Evolutionary conservation across 2,797 vertebrate species (phyloP).

Genomic region (Jordanella pulchra): DNA sequence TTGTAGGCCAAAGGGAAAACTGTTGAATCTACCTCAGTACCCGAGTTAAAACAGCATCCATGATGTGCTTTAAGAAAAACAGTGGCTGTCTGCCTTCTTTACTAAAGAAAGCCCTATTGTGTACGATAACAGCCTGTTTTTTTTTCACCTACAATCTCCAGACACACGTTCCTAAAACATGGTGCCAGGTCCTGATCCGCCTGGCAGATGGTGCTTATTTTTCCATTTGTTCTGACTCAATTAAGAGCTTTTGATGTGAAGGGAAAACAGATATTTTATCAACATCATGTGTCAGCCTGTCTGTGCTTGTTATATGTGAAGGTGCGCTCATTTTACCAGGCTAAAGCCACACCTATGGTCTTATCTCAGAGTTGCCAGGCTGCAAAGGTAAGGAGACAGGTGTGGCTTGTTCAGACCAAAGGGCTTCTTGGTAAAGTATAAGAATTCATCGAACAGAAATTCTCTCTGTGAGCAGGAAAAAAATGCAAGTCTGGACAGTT

Average conservation of each 20-base stretch:
- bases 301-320: conserved; percentile 14
- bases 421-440: background rate
- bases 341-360: conserved; percentile 44
- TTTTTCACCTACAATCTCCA: conserved; percentile 24
- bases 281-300: conserved; percentile 51
- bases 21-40: background rate
- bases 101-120: conserved; percentile 13
- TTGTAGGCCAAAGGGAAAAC: background rate
- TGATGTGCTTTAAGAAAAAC: conserved; percentile 21
- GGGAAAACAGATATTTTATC: conserved; percentile 52
- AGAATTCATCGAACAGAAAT: background rate
- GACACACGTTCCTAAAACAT: conserved; percentile 18
- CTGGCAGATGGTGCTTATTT: conserved; percentile 11
- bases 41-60: conserved; percentile 2
- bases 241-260: conserved; percentile 36
- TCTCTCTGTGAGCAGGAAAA: conserved; percentile 28
- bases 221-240: conserved; percentile 32
- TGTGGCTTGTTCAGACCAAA: background rate
- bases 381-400: background rate
- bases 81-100: conserved; percentile 12
- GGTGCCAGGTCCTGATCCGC: conserved; percentile 10
- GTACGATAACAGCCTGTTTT: conserved; percentile 36
- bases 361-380: conserved; percentile 3
- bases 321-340: conserved; percentile 15
- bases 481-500: conserved; percentile 57